Percentiles rank a stretch among this genome's conserved stretches.
phyloP scores from a whole-genome alignment of 2,113 vertebrate genomes.

The Rhea pennata region DNA sequence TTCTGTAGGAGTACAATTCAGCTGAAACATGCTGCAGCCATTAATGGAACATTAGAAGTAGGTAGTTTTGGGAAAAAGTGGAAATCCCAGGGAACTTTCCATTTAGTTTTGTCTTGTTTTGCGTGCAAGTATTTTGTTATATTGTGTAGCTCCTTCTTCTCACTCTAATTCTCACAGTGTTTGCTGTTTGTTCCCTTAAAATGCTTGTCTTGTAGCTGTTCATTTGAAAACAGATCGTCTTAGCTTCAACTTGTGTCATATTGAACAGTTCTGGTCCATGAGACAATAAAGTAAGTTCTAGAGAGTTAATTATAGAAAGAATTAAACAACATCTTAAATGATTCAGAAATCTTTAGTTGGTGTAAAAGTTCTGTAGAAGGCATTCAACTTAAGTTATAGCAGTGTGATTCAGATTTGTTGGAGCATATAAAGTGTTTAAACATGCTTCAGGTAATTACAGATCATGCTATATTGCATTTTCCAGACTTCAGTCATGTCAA shows the following conservation, averaged over 20 bases:
- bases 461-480: slow-evolving; percentile 55
- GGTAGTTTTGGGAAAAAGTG: background rate
- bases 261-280: background rate
- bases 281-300: background rate
- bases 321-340: slow-evolving; percentile 30
- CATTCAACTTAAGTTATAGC: slow-evolving; percentile 55
- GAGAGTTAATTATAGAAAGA: background rate
- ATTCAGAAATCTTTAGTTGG: slow-evolving; percentile 60
- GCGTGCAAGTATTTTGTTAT: background rate
- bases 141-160: background rate
- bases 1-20: slow-evolving; percentile 6
- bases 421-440: slow-evolving; percentile 38
- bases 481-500: slow-evolving; percentile 46
- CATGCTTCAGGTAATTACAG: slow-evolving; percentile 50
- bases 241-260: background rate
- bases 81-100: background rate
- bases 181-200: background rate
- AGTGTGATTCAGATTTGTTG: slow-evolving; percentile 24
- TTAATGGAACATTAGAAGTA: background rate
- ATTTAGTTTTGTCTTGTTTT: background rate
- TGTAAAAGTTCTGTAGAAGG: slow-evolving; percentile 34
- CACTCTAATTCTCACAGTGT: background rate
- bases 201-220: background rate
- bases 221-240: background rate
- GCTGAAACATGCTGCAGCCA: background rate